phyloP scores from a whole-genome alignment of 2,888 invertebrate genomes.

The Nezara viridula region DNA sequence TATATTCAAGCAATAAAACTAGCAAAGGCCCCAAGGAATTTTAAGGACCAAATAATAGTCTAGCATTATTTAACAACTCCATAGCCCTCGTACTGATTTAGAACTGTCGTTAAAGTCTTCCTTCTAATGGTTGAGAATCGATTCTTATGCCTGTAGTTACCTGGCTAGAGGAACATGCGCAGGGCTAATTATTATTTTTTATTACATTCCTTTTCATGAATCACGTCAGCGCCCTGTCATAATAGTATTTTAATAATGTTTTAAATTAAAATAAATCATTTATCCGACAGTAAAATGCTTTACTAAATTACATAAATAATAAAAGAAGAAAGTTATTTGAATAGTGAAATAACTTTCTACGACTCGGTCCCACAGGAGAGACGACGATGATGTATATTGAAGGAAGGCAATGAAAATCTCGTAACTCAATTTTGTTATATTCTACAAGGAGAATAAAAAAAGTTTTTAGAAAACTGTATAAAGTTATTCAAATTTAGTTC shows the following conservation, averaged over 20 bases:
- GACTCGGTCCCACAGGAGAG: too few species aligned
- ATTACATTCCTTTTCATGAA: neutral
- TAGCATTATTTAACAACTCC: neutral
- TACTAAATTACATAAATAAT: too few species aligned
- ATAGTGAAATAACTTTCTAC: too few species aligned
- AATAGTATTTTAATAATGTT: neutral
- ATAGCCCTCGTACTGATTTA: neutral
- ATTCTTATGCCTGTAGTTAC: neutral
- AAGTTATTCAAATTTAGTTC: too few species aligned
- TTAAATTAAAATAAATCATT: neutral
- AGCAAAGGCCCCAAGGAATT: neutral
- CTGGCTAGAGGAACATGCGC: neutral
- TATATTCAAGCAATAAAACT: slow-evolving; percentile 46
- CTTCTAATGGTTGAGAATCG: neutral
- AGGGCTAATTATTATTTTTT: neutral
- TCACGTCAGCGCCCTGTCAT: neutral
- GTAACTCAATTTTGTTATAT: too few species aligned
- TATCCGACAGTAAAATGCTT: too few species aligned
- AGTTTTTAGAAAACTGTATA: too few species aligned
- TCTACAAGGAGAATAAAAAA: too few species aligned
- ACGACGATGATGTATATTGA: too few species aligned
- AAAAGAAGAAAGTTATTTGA: too few species aligned
- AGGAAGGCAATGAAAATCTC: too few species aligned
- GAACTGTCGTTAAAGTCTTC: slow-evolving; percentile 32
- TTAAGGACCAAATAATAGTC: slow-evolving; percentile 7